Conservation (phyloP, 2,888 invertebrate genomes). For the Bembecia ichneumoniformis region DNA sequence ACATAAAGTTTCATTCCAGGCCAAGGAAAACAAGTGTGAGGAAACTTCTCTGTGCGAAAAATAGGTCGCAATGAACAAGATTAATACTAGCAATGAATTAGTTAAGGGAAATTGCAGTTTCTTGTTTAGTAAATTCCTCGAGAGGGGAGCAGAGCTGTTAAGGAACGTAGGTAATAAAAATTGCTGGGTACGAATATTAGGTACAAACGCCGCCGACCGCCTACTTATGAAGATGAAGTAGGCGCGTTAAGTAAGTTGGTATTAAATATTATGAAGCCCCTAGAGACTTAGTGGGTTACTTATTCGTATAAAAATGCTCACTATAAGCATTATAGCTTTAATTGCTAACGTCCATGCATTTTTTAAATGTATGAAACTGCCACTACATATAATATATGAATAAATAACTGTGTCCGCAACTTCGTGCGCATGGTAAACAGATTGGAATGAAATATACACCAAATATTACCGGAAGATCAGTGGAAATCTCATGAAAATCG, state of each 20-base stretch:
- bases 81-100: constrained; percentile 52
- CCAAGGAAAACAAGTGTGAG: constrained; percentile 11
- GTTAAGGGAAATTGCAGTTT: constrained; percentile 55
- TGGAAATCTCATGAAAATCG: too few species aligned
- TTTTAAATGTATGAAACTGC: too few species aligned
- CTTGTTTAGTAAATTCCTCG: constrained; percentile 52
- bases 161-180: constrained; percentile 33
- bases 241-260: constrained; percentile 41
- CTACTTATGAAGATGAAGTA: constrained; percentile 43
- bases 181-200: constrained; percentile 32
- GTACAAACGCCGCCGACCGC: constrained; percentile 1
- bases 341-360: too few species aligned
- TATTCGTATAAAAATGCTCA: neutral
- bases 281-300: neutral
- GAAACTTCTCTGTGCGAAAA: constrained; percentile 23
- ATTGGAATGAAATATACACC: too few species aligned
- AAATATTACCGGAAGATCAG: too few species aligned
- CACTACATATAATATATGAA: too few species aligned
- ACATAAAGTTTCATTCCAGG: neutral
- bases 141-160: constrained; percentile 14
- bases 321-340: neutral
- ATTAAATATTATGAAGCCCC: constrained; percentile 19
- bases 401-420: too few species aligned
- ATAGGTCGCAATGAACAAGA: constrained; percentile 44
- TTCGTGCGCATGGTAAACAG: too few species aligned